Evolutionary conservation across 1,140 invertebrate genomes (phyloP), one percentile per base, ranked within the genome.

Genomic region (Parasteatoda tepidariorum): DNA sequence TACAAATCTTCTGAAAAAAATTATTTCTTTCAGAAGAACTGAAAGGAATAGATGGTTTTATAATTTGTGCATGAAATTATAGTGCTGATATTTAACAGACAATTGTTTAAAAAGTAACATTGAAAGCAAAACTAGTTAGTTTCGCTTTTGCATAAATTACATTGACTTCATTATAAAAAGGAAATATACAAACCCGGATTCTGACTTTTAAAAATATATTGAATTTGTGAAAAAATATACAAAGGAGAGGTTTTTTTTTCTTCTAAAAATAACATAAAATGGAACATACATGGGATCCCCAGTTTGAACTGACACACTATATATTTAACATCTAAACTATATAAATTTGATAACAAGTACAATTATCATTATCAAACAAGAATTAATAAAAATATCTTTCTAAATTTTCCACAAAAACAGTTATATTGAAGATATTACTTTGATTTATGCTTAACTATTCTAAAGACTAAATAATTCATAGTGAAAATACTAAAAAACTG

Each of bases 201-300:
- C 67, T 48, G 31, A 66, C 54, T 26, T 82, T 68, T 66, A 82
- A 82, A 70, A 82, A 82, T 82, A 82, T 59, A 82, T 82, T 54
- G 31, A 82, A 48, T 70, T 61, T 82, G 33, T 82, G 67, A 61
- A 71, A 82, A 67, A 82, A 82, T 70, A 71, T 70, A 71, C 54
- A 26, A 82, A 70, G 68, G 78, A 70, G 67, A 66, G 62, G 54
- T 34, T 28, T 30, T 70, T 70, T 57, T 68, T 30, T 33, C 70
- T 61, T 24, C 55, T 67, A 30, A 82, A 55, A 57, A 34, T 54
- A 82, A 82, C 22, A 70, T 33, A 28, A 62, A 55, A 55, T 22
- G 28, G n/a, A 38, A 18, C 26, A 33, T 13, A 57, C 55, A 11
- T 24, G 78, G 78, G 66, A 71, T 71, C 78, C 78, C 78, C 66